Evolutionary conservation across 53 echinoderm and acorn worm species (phyloP).

Genomic region (Holothuria leucospilota): DNA sequence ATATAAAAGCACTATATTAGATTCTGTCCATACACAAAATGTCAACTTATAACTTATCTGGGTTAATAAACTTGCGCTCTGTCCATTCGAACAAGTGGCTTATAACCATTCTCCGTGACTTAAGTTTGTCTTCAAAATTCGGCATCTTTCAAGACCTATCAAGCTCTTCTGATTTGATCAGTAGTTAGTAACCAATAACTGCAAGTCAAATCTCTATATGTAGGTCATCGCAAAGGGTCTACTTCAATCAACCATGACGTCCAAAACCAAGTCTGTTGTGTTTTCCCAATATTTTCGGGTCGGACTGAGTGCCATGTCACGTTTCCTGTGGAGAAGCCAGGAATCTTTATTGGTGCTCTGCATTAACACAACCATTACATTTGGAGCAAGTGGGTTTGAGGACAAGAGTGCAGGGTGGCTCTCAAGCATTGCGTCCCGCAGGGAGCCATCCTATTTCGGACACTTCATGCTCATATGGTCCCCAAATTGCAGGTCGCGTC

Average conservation of each 20-base stretch:
- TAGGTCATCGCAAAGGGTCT: slow-evolving; percentile 22
- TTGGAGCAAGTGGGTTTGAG: slow-evolving; percentile 39
- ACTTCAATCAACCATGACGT: too few species aligned
- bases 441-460: slow-evolving; percentile 17
- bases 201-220: neutral
- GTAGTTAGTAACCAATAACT: neutral
- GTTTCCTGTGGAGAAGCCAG: too few species aligned
- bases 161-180: too few species aligned
- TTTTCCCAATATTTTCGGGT: too few species aligned
- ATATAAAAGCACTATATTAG: too few species aligned
- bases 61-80: too few species aligned
- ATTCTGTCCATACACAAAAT: too few species aligned
- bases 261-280: too few species aligned
- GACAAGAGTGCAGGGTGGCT: slow-evolving; percentile 9
- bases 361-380: neutral
- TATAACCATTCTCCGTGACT: slow-evolving; percentile 27
- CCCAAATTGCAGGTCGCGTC: slow-evolving; percentile 29
- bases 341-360: too few species aligned
- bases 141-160: too few species aligned
- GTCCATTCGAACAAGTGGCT: neutral
- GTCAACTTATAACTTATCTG: too few species aligned
- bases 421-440: slow-evolving; percentile 9
- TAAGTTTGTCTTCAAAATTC: neutral
- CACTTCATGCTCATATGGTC: slow-evolving; percentile 31
- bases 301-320: too few species aligned